A percentile compares a stretch with the other conserved stretches of the same genome.
Evolutionary conservation across 2,113 vertebrate genomes (phyloP).

Genomic region (Eubucco bourcierii): DNA sequence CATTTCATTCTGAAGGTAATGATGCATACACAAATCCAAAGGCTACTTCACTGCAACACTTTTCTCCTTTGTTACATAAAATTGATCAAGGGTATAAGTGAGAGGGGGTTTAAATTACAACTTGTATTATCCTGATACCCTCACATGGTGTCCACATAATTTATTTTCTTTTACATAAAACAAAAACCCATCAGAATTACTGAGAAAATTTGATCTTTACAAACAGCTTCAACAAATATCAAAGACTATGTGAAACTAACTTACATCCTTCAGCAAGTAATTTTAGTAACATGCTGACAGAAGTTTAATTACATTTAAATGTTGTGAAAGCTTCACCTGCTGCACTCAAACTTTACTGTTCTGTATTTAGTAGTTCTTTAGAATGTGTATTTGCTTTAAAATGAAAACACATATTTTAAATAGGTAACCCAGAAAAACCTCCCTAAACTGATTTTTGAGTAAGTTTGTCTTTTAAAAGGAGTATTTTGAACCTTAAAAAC

Average conservation of each 20-base stretch:
- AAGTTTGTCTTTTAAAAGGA: background rate
- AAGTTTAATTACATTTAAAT: background rate
- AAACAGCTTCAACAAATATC: background rate
- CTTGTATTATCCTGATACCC: background rate
- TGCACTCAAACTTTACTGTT: background rate
- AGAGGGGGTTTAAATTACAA: background rate
- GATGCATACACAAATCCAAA: background rate
- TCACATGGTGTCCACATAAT: background rate
- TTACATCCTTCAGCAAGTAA: background rate
- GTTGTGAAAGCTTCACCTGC: background rate
- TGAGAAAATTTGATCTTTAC: background rate
- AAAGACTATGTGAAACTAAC: background rate
- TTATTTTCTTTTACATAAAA: background rate
- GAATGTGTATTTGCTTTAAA: background rate
- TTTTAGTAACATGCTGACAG: background rate
- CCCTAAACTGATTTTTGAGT: background rate
- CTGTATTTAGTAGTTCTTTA: background rate
- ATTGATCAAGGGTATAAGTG: background rate
- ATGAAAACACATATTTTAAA: background rate
- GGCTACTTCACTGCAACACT: background rate
- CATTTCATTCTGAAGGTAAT: background rate
- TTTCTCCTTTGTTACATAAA: background rate
- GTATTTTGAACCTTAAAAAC: background rate
- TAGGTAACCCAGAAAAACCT: background rate
- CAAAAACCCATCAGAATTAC: background rate